Evolutionary conservation across 2,888 invertebrate genomes (phyloP).

Genomic region (Lysandra bellargus): DNA sequence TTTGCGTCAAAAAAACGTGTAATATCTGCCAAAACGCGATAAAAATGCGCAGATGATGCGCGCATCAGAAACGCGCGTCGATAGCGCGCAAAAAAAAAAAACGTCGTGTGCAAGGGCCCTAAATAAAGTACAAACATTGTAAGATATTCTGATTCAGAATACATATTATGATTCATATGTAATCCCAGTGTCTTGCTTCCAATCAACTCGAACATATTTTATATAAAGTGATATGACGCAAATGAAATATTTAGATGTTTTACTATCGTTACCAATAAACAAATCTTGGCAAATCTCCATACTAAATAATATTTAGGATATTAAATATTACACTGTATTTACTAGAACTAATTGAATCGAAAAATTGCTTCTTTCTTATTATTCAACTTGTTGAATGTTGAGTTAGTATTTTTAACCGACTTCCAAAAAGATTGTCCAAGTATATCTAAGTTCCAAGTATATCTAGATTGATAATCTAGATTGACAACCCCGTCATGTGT

Average conservation of each 20-base stretch:
- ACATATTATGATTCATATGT: not conserved
- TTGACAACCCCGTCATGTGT: not conserved
- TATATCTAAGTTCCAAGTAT: no score
- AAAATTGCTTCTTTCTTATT: not conserved
- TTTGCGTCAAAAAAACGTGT: no score
- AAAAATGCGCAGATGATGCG: no score
- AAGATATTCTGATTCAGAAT: not conserved
- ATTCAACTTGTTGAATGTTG: not conserved
- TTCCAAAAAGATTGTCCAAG: no score
- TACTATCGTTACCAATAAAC: constrained; percentile 21
- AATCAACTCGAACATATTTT: constrained; percentile 4
- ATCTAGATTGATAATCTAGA: not conserved
- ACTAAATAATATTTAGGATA: not conserved
- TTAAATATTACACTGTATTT: constrained; percentile 5
- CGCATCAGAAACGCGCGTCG: no score
- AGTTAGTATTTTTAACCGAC: not conserved
- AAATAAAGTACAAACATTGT: not conserved
- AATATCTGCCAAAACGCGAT: no score
- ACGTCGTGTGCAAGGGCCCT: no score
- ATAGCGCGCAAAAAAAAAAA: no score
- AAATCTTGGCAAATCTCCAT: constrained; percentile 22
- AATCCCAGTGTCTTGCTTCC: constrained; percentile 12
- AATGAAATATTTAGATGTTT: constrained; percentile 22
- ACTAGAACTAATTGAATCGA: not conserved
- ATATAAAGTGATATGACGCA: constrained; percentile 5